Conservation (phyloP, 2,888 invertebrate genomes). For the Eremobia ochroleuca region DNA sequence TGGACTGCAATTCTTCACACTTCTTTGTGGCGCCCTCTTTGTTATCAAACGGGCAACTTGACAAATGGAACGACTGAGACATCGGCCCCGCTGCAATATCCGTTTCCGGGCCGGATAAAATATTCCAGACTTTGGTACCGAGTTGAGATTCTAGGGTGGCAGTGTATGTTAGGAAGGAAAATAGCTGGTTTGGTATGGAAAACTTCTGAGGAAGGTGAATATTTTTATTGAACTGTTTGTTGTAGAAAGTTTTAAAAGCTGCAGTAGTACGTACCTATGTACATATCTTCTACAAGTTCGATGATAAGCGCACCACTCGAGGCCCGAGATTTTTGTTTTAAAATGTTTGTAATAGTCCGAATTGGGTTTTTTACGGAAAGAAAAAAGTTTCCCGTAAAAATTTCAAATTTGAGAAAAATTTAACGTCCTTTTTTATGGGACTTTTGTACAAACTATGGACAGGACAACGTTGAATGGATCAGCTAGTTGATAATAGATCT, state of each 20-base stretch:
- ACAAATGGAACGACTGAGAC: slow-evolving; percentile 83
- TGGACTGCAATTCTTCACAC: slow-evolving; percentile 70
- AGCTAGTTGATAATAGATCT: no score
- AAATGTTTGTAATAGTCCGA: no score
- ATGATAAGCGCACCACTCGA: no score
- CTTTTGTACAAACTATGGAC: no score
- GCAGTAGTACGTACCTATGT: no score
- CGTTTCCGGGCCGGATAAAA: slow-evolving; percentile 78
- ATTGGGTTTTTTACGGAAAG: no score
- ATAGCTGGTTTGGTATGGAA: neutral
- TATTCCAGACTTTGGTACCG: slow-evolving; percentile 67
- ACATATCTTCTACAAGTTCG: no score
- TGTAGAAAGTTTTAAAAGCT: neutral
- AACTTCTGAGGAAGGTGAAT: neutral
- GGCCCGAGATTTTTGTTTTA: no score
- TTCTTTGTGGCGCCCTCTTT: slow-evolving; percentile 71
- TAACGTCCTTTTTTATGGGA: no score
- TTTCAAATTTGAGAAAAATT: no score
- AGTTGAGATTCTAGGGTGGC: slow-evolving; percentile 48
- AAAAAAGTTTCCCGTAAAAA: no score
- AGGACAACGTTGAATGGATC: no score
- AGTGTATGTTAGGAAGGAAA: slow-evolving; percentile 10
- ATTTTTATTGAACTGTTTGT: neutral
- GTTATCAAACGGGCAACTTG: slow-evolving; percentile 74
- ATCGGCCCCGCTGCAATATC: slow-evolving; percentile 84